These are phyloP conservation scores for Drosophila lacertosa DNA, from an alignment of 1,140 invertebrate species.

Conservation along the genomic window DNA sequence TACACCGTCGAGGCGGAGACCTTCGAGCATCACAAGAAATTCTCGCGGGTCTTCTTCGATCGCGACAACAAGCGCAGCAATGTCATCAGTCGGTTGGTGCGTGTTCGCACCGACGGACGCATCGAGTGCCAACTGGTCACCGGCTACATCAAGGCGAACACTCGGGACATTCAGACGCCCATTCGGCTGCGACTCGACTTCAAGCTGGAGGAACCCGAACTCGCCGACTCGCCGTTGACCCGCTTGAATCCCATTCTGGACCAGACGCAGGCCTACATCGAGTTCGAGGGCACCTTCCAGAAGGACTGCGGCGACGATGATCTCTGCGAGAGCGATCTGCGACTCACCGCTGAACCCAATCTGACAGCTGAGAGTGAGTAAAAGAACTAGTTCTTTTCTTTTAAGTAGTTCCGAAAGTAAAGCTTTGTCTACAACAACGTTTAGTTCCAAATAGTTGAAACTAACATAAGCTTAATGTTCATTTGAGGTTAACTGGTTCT, in stretches of 20 bases:
- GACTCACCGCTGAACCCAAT: slow-evolving; percentile 88
- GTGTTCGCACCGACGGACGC: slow-evolving; percentile 85
- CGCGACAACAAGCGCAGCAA: slow-evolving; percentile 85
- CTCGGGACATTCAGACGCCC: slow-evolving; percentile 92
- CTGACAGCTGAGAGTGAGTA: slow-evolving; percentile 84
- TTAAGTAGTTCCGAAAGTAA: too few species aligned
- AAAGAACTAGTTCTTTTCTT: too few species aligned
- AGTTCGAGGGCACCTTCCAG: slow-evolving; percentile 94
- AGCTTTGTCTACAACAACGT: too few species aligned
- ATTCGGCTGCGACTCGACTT: slow-evolving; percentile 94
- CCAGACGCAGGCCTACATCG: slow-evolving; percentile 91
- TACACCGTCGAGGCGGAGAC: slow-evolving; percentile 94
- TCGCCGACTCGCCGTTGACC: slow-evolving; percentile 89
- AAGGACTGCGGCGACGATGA: slow-evolving; percentile 97
- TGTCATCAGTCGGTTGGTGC: slow-evolving; percentile 86
- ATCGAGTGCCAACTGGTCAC: slow-evolving; percentile 89
- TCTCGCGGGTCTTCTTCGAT: slow-evolving; percentile 92
- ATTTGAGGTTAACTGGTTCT: too few species aligned
- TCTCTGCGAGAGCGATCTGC: slow-evolving; percentile 94
- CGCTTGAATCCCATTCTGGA: slow-evolving; percentile 93
- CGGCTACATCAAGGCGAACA: slow-evolving; percentile 93
- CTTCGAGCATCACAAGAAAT: slow-evolving; percentile 90
- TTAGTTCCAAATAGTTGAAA: too few species aligned
- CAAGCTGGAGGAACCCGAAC: slow-evolving; percentile 88
- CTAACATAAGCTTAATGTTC: too few species aligned